Conservation (phyloP, 2,113 vertebrate species). For the Trochalopteron elliotii region DNA sequence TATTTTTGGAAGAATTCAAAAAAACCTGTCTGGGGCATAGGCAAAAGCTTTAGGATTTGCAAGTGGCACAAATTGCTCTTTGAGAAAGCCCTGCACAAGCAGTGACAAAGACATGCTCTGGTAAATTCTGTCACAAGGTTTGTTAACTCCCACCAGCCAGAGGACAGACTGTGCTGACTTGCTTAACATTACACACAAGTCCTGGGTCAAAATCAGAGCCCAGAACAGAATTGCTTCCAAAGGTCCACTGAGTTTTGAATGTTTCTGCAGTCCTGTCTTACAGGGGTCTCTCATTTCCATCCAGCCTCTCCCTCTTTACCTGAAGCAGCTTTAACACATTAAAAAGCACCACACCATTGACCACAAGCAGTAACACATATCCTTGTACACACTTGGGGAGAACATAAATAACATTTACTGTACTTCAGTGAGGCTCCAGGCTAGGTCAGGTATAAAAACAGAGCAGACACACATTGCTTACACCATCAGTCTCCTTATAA, state of each 20-base stretch:
- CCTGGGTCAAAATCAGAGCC: neutral
- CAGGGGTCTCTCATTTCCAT: neutral
- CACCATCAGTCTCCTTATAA: neutral
- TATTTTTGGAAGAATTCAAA: neutral
- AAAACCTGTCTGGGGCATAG: neutral
- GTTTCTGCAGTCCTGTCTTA: neutral
- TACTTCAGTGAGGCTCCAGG: neutral
- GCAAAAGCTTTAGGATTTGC: neutral
- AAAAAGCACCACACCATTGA: neutral
- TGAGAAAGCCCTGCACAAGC: neutral
- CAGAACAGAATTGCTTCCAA: neutral
- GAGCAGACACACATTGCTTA: neutral
- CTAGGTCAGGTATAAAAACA: neutral
- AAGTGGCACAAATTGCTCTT: neutral
- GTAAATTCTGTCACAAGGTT: neutral
- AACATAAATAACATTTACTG: neutral
- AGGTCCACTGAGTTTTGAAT: neutral
- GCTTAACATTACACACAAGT: neutral
- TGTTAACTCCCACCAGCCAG: neutral
- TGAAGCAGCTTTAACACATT: neutral
- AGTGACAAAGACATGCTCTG: neutral
- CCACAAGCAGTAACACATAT: neutral
- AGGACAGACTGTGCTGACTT: neutral
- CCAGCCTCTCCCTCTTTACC: neutral
- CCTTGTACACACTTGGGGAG: neutral